A percentile compares a stretch with the other conserved stretches of the same genome.
phyloP scores from a whole-genome alignment of 2,797 vertebrate genomes.

The Sebastes baramenuke region DNA sequence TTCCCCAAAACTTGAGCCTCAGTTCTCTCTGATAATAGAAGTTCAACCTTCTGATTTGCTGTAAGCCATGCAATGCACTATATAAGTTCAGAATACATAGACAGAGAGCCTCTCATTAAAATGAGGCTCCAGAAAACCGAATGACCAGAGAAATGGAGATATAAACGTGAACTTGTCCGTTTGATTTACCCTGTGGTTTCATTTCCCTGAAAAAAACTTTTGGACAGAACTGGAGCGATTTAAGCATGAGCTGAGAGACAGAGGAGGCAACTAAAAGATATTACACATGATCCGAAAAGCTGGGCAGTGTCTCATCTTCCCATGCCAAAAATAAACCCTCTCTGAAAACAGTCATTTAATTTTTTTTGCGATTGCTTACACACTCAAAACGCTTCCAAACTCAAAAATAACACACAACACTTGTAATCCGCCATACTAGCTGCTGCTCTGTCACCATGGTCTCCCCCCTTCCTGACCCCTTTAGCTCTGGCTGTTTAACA shows the following conservation, averaged over 20 bases:
- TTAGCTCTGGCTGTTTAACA: not conserved
- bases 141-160: not conserved
- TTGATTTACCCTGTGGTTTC: not conserved
- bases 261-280: not conserved
- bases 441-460: not conserved
- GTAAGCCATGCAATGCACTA: not conserved
- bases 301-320: not conserved
- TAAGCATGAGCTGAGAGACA: not conserved
- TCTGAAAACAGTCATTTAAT: not conserved
- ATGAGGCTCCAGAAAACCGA: not conserved
- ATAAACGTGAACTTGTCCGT: not conserved
- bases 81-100: not conserved
- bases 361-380: too few relatives aligned
- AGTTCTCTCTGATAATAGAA: not conserved
- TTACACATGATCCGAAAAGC: not conserved
- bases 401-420: too few relatives aligned
- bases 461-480: not conserved
- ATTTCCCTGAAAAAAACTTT: not conserved
- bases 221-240: slow-evolving; percentile 3
- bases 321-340: not conserved
- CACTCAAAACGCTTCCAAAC: too few relatives aligned
- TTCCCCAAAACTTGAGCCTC: not conserved
- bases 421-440: not conserved
- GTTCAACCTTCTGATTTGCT: not conserved
- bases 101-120: not conserved